Evolutionary conservation across 2,797 vertebrate species (phyloP).

Genomic region (Pipistrellus pygmaeus): DNA sequence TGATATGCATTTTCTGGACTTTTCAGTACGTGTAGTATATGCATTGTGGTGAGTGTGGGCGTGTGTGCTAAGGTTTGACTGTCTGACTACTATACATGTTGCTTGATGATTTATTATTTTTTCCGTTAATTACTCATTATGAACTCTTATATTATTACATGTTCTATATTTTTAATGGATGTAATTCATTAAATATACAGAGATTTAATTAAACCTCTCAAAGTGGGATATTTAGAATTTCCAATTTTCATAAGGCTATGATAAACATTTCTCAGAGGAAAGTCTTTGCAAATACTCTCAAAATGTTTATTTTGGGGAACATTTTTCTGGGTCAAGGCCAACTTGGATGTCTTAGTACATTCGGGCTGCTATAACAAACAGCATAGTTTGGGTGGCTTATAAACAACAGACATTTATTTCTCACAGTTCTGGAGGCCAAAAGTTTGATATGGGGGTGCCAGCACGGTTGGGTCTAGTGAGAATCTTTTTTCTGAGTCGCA

Average conservation of each 20-base stretch:
- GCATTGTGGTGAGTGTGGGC: background rate
- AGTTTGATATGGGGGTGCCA: background rate
- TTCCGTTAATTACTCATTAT: background rate
- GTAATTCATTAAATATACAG: background rate
- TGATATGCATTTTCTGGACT: background rate
- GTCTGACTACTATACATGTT: background rate
- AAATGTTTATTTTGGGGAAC: background rate
- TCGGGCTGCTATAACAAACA: background rate
- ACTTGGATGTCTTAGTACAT: background rate
- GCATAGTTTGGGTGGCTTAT: background rate
- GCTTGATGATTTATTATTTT: background rate
- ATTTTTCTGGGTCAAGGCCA: conserved; percentile 2
- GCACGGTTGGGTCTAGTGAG: background rate
- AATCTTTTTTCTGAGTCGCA: background rate
- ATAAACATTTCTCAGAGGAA: conserved; percentile 17
- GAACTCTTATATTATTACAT: background rate
- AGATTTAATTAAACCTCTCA: background rate
- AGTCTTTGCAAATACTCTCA: background rate
- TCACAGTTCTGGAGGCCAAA: background rate
- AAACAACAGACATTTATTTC: background rate
- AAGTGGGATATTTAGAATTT: conserved; percentile 16
- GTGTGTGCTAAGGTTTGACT: background rate
- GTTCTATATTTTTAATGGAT: conserved; percentile 11
- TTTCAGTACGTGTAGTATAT: rapidly evolving
- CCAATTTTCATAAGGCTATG: background rate